A percentile compares a stretch with the other conserved stretches of the same genome.
Conservation (phyloP, 2,797 vertebrate species). For the Scolopax bukidnonensis region DNA sequence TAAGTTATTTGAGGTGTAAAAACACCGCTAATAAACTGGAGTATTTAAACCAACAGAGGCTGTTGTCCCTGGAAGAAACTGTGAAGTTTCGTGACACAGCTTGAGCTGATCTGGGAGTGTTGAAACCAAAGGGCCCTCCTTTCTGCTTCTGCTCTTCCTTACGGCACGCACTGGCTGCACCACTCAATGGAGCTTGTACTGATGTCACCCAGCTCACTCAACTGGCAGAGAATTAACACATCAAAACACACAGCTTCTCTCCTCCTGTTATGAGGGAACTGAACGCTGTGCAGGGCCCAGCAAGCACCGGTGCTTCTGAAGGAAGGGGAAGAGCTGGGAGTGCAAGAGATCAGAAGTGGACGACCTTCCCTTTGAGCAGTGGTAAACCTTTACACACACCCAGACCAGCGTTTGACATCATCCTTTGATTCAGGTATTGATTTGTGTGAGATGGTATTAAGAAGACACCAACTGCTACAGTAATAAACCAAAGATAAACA, state of each 20-base stretch:
- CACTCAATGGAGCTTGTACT: neutral
- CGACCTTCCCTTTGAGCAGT: neutral
- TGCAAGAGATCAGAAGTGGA: neutral
- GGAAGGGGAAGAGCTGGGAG: neutral
- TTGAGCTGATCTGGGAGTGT: neutral
- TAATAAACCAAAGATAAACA: neutral
- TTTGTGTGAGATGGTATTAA: neutral
- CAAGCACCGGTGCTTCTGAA: neutral
- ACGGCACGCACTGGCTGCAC: fast-evolving
- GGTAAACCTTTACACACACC: neutral
- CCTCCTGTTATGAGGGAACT: neutral
- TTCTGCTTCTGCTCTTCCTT: neutral
- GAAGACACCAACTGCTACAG: neutral
- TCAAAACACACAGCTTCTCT: neutral
- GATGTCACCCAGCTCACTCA: neutral
- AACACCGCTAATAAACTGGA: neutral
- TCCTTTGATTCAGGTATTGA: neutral
- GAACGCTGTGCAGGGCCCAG: neutral
- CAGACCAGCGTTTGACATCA: neutral
- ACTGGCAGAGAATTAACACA: neutral
- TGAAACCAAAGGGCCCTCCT: neutral
- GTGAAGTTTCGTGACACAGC: neutral
- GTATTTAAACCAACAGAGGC: neutral
- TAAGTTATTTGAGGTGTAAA: neutral
- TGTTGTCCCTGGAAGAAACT: neutral